phyloP scores from a whole-genome alignment of 2,113 vertebrate genomes.

The Heterochromis multidens region DNA sequence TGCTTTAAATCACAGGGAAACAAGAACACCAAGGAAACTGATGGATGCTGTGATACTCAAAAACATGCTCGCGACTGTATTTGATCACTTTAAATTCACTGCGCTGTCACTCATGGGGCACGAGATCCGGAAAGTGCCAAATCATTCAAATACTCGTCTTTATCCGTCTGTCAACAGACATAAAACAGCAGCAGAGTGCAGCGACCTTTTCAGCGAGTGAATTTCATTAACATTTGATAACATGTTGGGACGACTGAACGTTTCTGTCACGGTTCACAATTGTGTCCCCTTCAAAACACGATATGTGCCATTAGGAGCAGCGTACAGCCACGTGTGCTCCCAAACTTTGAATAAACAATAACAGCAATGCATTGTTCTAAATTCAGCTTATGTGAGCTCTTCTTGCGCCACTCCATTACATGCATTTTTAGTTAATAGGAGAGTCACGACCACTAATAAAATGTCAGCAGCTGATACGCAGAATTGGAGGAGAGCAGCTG shows the following conservation, averaged over 20 bases:
- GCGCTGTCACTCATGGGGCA: constrained; percentile 3
- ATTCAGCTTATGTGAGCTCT: not conserved
- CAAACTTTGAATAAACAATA: not conserved
- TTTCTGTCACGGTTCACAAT: not conserved
- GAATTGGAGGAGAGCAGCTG: not conserved
- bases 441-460: constrained; percentile 22
- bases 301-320: too few relatives aligned
- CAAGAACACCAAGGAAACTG: not conserved
- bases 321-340: not conserved
- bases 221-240: constrained; percentile 14
- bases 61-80: not conserved
- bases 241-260: not conserved
- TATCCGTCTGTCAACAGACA: not conserved
- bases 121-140: not conserved
- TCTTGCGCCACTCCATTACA: not conserved
- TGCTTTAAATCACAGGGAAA: constrained; percentile 2
- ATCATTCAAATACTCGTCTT: constrained; percentile 3
- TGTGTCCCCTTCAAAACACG: not conserved
- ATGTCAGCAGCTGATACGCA: not conserved
- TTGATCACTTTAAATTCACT: constrained; percentile 12
- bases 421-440: constrained; percentile 3
- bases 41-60: not conserved
- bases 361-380: not conserved
- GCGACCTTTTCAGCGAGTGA: constrained; percentile 7
- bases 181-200: not conserved